Percentiles rank a stretch among this genome's conserved stretches.
Conservation (phyloP, 1,140 invertebrate genomes). For the Cydia pomonella region DNA sequence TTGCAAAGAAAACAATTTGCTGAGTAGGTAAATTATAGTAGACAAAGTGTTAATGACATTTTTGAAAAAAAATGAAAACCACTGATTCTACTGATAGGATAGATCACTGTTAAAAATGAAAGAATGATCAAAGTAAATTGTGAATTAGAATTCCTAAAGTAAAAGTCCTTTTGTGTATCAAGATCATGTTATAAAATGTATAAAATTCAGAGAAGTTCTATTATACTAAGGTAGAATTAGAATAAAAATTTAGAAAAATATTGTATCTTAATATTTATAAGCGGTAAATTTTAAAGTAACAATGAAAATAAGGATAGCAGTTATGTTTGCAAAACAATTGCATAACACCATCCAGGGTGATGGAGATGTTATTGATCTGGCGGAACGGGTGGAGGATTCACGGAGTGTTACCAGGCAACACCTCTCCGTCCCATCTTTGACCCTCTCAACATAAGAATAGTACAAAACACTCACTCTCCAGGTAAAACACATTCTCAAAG, state of each 20-base stretch:
- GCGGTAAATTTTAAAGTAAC: not conserved
- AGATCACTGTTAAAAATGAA: too few relatives aligned
- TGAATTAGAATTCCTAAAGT: too few relatives aligned
- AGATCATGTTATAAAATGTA: not conserved
- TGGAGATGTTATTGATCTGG: constrained; percentile 79
- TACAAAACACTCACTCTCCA: constrained; percentile 77
- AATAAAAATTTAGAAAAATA: too few relatives aligned
- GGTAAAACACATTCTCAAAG: constrained; percentile 80
- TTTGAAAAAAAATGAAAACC: too few relatives aligned
- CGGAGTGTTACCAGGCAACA: constrained; percentile 74
- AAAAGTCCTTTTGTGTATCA: not conserved
- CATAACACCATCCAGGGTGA: constrained; percentile 69
- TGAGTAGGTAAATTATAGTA: too few relatives aligned
- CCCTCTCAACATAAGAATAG: constrained; percentile 51
- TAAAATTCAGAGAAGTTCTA: not conserved
- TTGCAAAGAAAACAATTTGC: too few relatives aligned
- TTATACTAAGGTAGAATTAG: not conserved
- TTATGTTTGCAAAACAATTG: constrained; percentile 45
- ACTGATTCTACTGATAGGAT: too few relatives aligned
- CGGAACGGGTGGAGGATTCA: constrained; percentile 51
- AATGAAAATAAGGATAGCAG: not conserved
- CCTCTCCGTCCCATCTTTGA: constrained; percentile 59
- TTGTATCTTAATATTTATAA: too few relatives aligned
- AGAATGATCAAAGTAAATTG: not conserved
- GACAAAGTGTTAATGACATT: too few relatives aligned